phyloP scores from a whole-genome alignment of 2,797 vertebrate genomes.

The Remorina albescens region DNA sequence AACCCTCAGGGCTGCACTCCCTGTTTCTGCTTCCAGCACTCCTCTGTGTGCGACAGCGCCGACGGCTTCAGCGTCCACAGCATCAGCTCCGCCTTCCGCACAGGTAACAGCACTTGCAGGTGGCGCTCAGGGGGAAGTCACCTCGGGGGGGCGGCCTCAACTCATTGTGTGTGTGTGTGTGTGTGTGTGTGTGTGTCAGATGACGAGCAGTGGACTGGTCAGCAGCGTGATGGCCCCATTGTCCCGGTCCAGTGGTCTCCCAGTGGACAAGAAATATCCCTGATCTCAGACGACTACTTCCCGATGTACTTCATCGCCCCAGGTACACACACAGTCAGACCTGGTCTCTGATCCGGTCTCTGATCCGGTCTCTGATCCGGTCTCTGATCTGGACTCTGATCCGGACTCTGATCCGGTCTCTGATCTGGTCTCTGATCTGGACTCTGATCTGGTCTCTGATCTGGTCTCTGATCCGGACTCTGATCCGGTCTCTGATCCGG shows the following conservation, averaged over 20 bases:
- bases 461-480: too few relatives aligned
- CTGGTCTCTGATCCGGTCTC: too few relatives aligned
- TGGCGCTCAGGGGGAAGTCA: accelerated
- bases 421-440: too few relatives aligned
- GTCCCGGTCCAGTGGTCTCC: constrained; percentile 88
- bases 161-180: constrained; percentile 10
- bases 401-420: too few relatives aligned
- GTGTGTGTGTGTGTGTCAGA: constrained; percentile 77
- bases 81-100: constrained; percentile 87
- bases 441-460: too few relatives aligned
- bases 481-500: too few relatives aligned
- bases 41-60: constrained; percentile 92
- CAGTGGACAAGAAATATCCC: constrained; percentile 87
- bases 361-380: too few relatives aligned
- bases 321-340: constrained; percentile 79
- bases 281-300: constrained; percentile 93
- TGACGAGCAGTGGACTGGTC: constrained; percentile 90
- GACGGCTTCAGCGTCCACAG: constrained; percentile 87
- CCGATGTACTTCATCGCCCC: constrained; percentile 95
- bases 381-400: too few relatives aligned
- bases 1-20: constrained; percentile 93
- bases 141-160: too few relatives aligned
- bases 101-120: constrained; percentile 79
- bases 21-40: constrained; percentile 97
- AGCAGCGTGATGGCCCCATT: constrained; percentile 89